Evolutionary conservation across 1,140 invertebrate genomes (phyloP).

Genomic region (Drosophila jambulina): DNA sequence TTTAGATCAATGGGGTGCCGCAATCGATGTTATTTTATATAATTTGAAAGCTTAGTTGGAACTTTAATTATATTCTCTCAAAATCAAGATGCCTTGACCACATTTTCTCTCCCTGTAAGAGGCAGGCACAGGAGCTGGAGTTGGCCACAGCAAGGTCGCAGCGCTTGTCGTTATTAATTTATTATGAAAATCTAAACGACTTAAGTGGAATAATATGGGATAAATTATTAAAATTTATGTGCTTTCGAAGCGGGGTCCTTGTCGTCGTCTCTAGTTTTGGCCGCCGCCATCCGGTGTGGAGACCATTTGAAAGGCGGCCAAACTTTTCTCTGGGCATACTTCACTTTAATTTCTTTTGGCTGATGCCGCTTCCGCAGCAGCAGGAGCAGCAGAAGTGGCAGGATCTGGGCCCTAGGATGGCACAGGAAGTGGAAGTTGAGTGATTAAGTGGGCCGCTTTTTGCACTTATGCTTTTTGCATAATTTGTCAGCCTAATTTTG

Average conservation of each 20-base stretch:
- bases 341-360: constrained; percentile 75
- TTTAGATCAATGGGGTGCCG: too few species aligned
- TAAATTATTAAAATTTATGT: constrained; percentile 84
- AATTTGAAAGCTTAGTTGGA: background rate
- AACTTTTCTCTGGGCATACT: constrained; percentile 63
- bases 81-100: background rate
- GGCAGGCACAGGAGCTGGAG: background rate
- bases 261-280: constrained; percentile 40
- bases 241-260: constrained; percentile 62
- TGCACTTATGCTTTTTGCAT: constrained; percentile 75
- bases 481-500: constrained; percentile 67
- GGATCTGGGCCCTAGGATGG: constrained; percentile 10
- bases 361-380: constrained; percentile 20
- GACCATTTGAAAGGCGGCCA: constrained; percentile 72
- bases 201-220: constrained; percentile 84
- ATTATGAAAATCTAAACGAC: constrained; percentile 84
- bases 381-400: constrained; percentile 9
- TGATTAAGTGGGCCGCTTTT: constrained; percentile 78
- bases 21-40: background rate
- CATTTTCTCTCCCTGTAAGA: constrained; percentile 25
- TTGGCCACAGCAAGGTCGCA: constrained; percentile 51
- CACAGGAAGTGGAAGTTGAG: constrained; percentile 72
- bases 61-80: background rate
- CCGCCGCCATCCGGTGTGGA: constrained; percentile 27
- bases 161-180: constrained; percentile 79